Conservation (phyloP, 2,888 invertebrate genomes). For the Tuta absoluta region DNA sequence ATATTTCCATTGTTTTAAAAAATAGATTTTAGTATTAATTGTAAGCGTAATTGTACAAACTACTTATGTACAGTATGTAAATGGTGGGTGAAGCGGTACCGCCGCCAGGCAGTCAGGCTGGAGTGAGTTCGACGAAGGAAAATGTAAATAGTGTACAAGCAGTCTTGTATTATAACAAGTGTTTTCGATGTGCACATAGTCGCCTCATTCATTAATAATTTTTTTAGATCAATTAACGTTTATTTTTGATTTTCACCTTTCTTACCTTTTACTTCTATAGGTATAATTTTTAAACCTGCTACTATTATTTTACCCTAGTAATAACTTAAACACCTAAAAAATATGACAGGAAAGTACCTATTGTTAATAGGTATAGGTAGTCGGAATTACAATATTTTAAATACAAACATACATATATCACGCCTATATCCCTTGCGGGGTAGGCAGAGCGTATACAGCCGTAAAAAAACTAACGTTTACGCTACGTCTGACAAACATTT, state of each 20-base stretch:
- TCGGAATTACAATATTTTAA: no score
- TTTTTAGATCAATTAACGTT: conserved; percentile 75
- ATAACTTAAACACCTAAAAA: no score
- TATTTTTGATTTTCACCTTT: conserved; percentile 42
- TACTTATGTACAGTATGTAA: conserved; percentile 75
- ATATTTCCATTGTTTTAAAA: conserved; percentile 78
- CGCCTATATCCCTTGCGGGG: no score
- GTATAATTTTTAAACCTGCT: background rate
- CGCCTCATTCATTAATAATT: conserved; percentile 81
- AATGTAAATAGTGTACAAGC: conserved; percentile 78
- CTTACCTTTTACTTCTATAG: background rate
- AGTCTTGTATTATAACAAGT: conserved; percentile 76
- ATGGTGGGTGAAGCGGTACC: conserved; percentile 43
- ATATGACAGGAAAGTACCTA: no score
- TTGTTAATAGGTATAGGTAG: no score
- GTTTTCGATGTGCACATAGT: conserved; percentile 82
- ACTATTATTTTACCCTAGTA: no score
- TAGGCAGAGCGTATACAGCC: no score
- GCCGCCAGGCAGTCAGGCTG: conserved; percentile 38
- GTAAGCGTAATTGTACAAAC: conserved; percentile 76
- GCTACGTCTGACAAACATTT: no score
- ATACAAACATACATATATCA: no score
- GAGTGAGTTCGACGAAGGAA: conserved; percentile 43
- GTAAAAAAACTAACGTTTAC: no score
- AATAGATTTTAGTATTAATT: conserved; percentile 63